Base-by-base conservation (phyloP, 2,797 vertebrate genomes). In the Danio kyathit region DNA sequence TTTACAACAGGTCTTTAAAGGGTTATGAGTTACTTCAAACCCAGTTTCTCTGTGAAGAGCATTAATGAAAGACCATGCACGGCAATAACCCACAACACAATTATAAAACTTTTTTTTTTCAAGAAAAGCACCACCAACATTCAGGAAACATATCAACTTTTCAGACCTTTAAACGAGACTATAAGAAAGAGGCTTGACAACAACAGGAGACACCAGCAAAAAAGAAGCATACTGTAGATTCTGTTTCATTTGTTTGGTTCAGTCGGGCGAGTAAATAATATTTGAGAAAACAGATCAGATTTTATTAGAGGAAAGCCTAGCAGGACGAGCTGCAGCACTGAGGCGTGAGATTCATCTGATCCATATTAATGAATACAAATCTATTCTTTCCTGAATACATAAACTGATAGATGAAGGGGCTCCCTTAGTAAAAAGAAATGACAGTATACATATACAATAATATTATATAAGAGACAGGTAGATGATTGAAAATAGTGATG, bases 311-410 rank as follows among this genome's bases (percentile, higher is more conserved):
- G 41, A 67, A 67, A 57, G 16, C 63, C 41, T 60, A 29, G 63
- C 40, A n/a, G 63, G 63, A 65, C 1, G 17, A 44, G 70, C 38
- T 57, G 19, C 46, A 48, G 44, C 7, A 52, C 51, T 77, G 75
- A 77, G 52, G 41, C 16, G 19, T 48, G 75, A 67, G 52, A 77
- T 77, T 67, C 16, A 6, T 13, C 43, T 1, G 16, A 57, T 77
- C 41, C 63, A 67, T 77, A 59, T 67, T 77, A 77, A 67, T 76
- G 51, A 57, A 77, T 40, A 9, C 43, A 19, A 40, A 48, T 67
- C 6, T 46, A 56, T 77, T 67, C 59, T 48, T 67, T 77, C 57
- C 60, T 69, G 64, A 72, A 84, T 73, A 84, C 71, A 61, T 38
- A 66, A 56, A 29, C 43, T n/a, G 21, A 57, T 52, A 77, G 41